Evolutionary conservation across 2,113 vertebrate species (phyloP), one percentile per base, ranked within the genome.

Genomic region (Ceyx cyanopectus): DNA sequence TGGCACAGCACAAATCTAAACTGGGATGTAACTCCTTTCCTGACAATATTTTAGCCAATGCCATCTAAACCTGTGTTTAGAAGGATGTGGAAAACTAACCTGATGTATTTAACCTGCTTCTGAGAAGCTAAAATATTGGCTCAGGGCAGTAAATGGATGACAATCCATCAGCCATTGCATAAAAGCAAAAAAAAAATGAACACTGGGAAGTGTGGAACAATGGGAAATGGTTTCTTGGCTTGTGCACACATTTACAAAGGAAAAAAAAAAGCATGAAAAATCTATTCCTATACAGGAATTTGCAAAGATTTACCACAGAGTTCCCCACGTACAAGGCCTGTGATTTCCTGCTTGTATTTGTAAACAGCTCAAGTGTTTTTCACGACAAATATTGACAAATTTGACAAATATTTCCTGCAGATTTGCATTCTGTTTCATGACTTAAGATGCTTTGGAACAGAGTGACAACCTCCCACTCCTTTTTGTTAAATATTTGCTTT

Each of bases 401-500:
- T 50, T 50, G 48, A 50, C 22, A 50, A 50, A 50, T 37, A 95
- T 46, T 88, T 90, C 53, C 58, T 81, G 32, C 43, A 50, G 72
- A 78, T 61, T 19, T 68, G 13, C n/a, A 73, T 34, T 81, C 56
- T 72, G 27, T 74, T 53, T 16, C 22, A 62, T 62, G 54, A 85
- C 30, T 83, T 90, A 79, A 32, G 46, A 43, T 63, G 43, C 22
- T 80, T 95, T 53, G 53, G 57, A 93, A 78, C 6, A 76, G 24
- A 67, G 54, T 30, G 30, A 81, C 23, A 88, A 88, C 54, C n/a
- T 90, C 62, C 78, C 54, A 88, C 81, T 54, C 53, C 79, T 93
- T 70, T 70, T 65, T 91, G 40, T 88, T 78, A 86, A 92, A 81
- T 84, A 92, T 78, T 96, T 92, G 54, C 26, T 86, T 75, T 75